Percentiles rank a stretch among this genome's conserved stretches.
Evolutionary conservation across 2,888 invertebrate species (phyloP).

Genomic region (Mellilla xanthometata): DNA sequence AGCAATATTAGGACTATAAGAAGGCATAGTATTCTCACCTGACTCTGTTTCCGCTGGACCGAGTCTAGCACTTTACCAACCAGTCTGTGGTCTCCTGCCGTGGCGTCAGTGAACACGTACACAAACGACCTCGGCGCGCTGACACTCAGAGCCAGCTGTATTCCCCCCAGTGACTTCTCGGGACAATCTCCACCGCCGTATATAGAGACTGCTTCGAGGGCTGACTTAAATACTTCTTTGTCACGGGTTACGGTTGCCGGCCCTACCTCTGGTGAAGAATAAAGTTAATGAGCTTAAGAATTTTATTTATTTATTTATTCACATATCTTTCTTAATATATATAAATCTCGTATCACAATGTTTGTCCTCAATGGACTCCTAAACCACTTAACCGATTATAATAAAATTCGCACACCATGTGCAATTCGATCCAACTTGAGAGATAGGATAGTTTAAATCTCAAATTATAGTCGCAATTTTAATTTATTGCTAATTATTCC

Average conservation of each 20-base stretch:
- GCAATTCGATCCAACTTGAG: too few species aligned
- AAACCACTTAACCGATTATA: too few species aligned
- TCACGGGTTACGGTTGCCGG: constrained; percentile 85
- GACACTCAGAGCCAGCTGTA: constrained; percentile 84
- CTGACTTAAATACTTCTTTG: constrained; percentile 81
- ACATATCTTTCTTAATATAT: too few species aligned
- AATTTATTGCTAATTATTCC: too few species aligned
- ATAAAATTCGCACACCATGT: too few species aligned
- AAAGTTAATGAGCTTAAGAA: too few species aligned
- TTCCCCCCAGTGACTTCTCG: constrained; percentile 87
- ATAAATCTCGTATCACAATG: too few species aligned
- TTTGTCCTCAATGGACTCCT: too few species aligned
- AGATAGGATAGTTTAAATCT: too few species aligned
- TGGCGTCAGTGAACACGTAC: constrained; percentile 90
- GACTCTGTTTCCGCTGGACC: constrained; percentile 88
- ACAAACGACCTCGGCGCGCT: constrained; percentile 86
- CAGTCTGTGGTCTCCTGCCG: constrained; percentile 85
- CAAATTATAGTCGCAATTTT: too few species aligned
- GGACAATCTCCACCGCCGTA: constrained; percentile 90
- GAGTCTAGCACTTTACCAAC: constrained; percentile 84
- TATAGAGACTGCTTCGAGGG: constrained; percentile 80
- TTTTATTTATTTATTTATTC: too few species aligned
- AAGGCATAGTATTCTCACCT: constrained; percentile 64
- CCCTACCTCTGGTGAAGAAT: constrained; percentile 86
- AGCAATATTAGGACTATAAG: too few species aligned